phyloP scores from a whole-genome alignment of 2,113 vertebrate species.

The Gymnocephalus cernua region DNA sequence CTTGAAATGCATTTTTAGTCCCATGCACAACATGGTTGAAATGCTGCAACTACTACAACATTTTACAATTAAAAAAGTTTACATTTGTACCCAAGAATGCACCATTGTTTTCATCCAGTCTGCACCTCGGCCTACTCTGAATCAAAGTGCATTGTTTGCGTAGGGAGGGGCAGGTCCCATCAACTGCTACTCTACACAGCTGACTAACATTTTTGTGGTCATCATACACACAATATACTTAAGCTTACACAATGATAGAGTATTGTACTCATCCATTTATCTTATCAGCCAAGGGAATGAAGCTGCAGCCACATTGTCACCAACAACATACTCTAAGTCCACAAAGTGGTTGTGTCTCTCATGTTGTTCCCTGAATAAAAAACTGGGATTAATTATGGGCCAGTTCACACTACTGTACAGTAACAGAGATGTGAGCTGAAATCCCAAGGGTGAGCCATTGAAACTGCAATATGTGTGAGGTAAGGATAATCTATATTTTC shows the following conservation, averaged over 20 bases:
- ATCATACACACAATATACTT: background rate
- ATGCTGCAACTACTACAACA: no score
- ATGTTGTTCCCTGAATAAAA: slow-evolving; percentile 1
- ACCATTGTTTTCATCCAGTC: no score
- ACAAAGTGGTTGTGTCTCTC: background rate
- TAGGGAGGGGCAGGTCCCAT: background rate
- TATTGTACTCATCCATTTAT: background rate
- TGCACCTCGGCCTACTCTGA: no score
- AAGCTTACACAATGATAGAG: background rate
- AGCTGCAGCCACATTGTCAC: background rate
- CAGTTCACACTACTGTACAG: background rate
- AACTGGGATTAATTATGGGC: background rate
- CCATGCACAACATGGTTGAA: background rate
- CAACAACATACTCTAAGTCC: background rate
- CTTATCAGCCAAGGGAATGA: slow-evolving; percentile 11
- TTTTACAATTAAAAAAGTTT: no score
- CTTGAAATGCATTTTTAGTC: background rate
- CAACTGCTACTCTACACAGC: background rate
- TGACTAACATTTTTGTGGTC: background rate
- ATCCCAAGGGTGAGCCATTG: background rate
- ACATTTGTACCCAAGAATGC: no score
- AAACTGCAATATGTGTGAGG: background rate
- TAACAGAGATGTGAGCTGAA: background rate
- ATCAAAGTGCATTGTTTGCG: no score
- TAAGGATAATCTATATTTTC: background rate